Base-by-base conservation (phyloP, 2,797 vertebrate species). In the Alauda arvensis region DNA sequence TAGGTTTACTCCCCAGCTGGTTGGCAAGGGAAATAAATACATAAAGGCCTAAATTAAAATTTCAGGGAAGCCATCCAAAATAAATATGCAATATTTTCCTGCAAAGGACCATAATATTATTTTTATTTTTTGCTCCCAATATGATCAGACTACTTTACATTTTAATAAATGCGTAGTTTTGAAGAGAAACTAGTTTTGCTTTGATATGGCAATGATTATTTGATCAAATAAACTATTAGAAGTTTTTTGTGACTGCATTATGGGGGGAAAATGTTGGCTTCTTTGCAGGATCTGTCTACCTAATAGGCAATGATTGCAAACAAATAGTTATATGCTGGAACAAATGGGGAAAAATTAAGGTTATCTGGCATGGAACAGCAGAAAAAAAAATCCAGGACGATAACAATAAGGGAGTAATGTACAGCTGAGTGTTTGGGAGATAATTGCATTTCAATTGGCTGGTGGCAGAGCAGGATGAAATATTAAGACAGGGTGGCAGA, bases 221-320 rank as follows among this genome's bases (percentile, higher is more conserved):
- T 96, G 93, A 95, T 95, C 95, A 94, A 94, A 96, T 95, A 95
- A 95, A 53, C 21, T 93, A 96, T 96, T 95, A 95, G 93, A 93
- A 92, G 87, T 95, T 96, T 84, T 93, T 93, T 81, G 63, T 88
- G 87, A 72, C 95, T 37, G 83, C 85, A 67, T 95, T 93, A 86
- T 14, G 39, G 63, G 65, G 62, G 40, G 77, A 24, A 66, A 85
- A 82, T 29, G 55, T 94, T 93, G 92, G 88, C 91, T 95, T 90
- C 93, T 92, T 94, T 77, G 77, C 91, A 59, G 90, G 72, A 79
- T 94, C 93, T 46, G 14, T 94, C 90, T 79, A 46, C 65, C 82
- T 96, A 96, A 97, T 94, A 89, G 92, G 88, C 93, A 88, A 85
- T 94, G 94, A 97, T 96, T 95, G 95, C 94, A 96, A 95, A 94